A percentile compares a stretch with the other conserved stretches of the same genome.
These are phyloP conservation scores for Nothocercus nigrocapillus DNA, from an alignment of 2,113 vertebrate genomes.

Conservation along the genomic window DNA sequence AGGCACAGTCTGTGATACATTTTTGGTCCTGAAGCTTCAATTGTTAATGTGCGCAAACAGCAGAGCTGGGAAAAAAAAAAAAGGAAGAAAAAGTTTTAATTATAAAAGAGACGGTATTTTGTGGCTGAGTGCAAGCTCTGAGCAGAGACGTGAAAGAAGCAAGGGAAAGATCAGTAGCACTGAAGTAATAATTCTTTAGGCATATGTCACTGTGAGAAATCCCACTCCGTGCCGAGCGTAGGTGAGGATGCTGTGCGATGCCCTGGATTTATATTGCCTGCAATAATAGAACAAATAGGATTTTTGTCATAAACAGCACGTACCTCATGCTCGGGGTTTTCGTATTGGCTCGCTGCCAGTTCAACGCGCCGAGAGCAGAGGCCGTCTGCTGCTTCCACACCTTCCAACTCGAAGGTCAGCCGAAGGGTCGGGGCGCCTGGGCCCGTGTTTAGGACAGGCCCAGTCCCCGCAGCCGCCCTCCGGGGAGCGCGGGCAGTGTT, in stretches of 20 bases:
- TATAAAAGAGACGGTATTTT: not conserved
- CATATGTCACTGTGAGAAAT: not conserved
- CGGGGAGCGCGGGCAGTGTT: rapidly evolving
- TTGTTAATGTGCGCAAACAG: not conserved
- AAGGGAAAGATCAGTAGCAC: not conserved
- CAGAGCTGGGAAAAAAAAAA: not conserved
- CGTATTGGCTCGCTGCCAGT: rapidly evolving
- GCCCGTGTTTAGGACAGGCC: not conserved
- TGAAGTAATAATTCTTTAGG: not conserved
- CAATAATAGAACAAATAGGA: not conserved
- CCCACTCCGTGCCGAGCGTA: not conserved
- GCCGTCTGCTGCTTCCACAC: rapidly evolving
- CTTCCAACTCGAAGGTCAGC: not conserved
- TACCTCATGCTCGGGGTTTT: not conserved
- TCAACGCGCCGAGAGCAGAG: not conserved
- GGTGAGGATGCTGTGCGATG: not conserved
- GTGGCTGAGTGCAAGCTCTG: not conserved
- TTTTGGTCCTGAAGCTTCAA: not conserved
- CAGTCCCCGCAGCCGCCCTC: not conserved
- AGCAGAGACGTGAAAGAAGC: not conserved
- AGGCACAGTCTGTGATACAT: not conserved
- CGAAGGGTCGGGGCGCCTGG: not conserved
- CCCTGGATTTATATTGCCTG: not conserved
- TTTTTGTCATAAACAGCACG: not conserved
- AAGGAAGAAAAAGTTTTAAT: not conserved